phyloP scores from a whole-genome alignment of 2,888 invertebrate genomes.

The Protophormia terraenovae region DNA sequence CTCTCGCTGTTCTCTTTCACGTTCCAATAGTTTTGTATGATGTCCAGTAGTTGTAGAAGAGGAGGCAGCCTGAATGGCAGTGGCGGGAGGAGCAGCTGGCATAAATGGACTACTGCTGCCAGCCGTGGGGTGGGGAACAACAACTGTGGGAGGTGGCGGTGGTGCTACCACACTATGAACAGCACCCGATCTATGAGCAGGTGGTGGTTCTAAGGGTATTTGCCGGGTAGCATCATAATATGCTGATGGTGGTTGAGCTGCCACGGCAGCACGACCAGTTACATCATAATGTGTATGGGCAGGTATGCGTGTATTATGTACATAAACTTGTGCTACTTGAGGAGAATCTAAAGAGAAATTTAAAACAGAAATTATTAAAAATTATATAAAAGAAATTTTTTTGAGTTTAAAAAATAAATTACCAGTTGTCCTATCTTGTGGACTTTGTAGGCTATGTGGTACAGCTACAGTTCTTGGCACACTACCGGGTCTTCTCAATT shows the following conservation, averaged over 20 bases:
- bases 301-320: slow-evolving; percentile 82
- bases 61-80: slow-evolving; percentile 47
- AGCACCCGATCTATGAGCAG: slow-evolving; percentile 82
- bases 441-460: slow-evolving; percentile 87
- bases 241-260: slow-evolving; percentile 66
- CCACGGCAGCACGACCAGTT: slow-evolving; percentile 75
- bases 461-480: slow-evolving; percentile 84
- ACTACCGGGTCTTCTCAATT: slow-evolving; percentile 85
- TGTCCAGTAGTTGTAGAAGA: slow-evolving; percentile 71
- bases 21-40: slow-evolving; percentile 78
- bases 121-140: slow-evolving; percentile 65
- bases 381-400: not conserved
- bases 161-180: slow-evolving; percentile 81
- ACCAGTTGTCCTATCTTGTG: slow-evolving; percentile 86
- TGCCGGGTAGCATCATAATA: slow-evolving; percentile 83
- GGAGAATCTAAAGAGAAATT: slow-evolving; percentile 84
- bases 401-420: slow-evolving; percentile 60
- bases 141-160: slow-evolving; percentile 71
- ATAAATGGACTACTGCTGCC: slow-evolving; percentile 73
- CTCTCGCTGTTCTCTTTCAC: slow-evolving; percentile 78
- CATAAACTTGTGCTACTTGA: slow-evolving; percentile 87
- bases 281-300: slow-evolving; percentile 81
- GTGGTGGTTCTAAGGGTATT: slow-evolving; percentile 83
- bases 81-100: slow-evolving; percentile 70
- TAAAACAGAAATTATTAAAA: not conserved